Evolutionary conservation across 23 tunicate genomes (phyloP), one percentile per base, ranked within the genome.

Genomic region (Trididemnum clinides): DNA sequence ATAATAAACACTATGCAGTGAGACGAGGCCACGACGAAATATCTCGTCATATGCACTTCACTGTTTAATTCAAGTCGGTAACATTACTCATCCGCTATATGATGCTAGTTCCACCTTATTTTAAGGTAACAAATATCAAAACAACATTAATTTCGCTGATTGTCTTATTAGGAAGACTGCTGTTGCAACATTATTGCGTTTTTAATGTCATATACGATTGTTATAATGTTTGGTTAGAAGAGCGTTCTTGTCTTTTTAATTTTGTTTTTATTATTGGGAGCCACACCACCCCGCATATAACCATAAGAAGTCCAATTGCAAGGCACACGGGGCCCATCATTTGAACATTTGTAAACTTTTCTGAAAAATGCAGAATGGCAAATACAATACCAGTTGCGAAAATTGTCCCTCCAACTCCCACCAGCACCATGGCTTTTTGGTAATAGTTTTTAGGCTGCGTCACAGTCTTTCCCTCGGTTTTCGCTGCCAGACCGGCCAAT

Each of bases 271-370:
- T 92, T 25, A 92, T 92, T 2, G 97, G 90, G 28, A 87, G 54
- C 97, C 97, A 92, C 28, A 92, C 97, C 25, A 92, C 33, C 4
- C 97, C 97, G 74, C 97, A 92, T 6, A 92, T 91, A 28, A 58
- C 72, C 29, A 92, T 88, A 23, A 92, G 54, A 15, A 92, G 85
- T 30, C 97, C 97, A 2, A 92, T 71, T 0, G 97, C 75, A 51
- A 92, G 39, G 71, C 90, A 82, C 6, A 92, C 37, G 2, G 97
- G 97, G 0, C 97, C 97, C 18, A 73, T 77, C 88, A 92, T 92
- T 28, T 62, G 74, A 1, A 34, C 33, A 6, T 66, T 34, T 12
- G 6, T 39, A 7, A 44, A 36, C 29, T 76, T 77, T 0, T 75
- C 91, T 12, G 88, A 82, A 71, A 92, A 92, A 35, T 82, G 66